phyloP scores from a whole-genome alignment of 2,888 invertebrate species.

The Parnassius glacialis region DNA sequence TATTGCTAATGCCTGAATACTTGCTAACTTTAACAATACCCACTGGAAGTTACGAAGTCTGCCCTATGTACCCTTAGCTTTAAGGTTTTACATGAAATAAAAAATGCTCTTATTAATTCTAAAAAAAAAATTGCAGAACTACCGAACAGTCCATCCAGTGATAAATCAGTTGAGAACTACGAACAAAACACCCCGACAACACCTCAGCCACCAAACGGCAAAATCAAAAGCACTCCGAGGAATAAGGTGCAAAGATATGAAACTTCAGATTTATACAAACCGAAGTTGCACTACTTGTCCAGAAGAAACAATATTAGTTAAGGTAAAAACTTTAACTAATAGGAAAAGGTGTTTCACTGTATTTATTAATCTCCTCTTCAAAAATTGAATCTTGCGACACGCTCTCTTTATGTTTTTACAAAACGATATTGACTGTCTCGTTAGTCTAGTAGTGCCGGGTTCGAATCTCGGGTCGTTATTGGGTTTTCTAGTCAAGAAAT shows the following conservation, averaged over 20 bases:
- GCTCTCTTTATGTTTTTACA: no score
- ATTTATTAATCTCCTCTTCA: neutral
- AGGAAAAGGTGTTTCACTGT: slow-evolving; percentile 5
- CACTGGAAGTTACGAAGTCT: neutral
- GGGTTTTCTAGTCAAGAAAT: no score
- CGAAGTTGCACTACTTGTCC: slow-evolving; percentile 68
- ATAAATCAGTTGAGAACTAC: slow-evolving; percentile 75
- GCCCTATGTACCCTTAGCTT: neutral
- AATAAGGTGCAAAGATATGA: slow-evolving; percentile 66
- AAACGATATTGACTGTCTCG: no score
- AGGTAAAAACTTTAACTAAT: neutral
- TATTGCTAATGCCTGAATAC: no score
- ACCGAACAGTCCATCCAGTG: slow-evolving; percentile 72
- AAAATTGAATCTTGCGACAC: no score
- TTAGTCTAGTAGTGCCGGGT: no score
- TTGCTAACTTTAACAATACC: no score
- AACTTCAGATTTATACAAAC: slow-evolving; percentile 68
- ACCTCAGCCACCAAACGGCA: slow-evolving; percentile 50
- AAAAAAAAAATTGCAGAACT: slow-evolving; percentile 48
- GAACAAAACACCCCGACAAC: slow-evolving; percentile 49
- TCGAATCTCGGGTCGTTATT: no score
- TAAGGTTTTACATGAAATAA: neutral
- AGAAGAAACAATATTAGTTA: slow-evolving; percentile 58
- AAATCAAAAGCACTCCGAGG: slow-evolving; percentile 46
- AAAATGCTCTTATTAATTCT: neutral